Conservation (phyloP, 2,888 invertebrate species). For the Chymomyza procnemis region DNA sequence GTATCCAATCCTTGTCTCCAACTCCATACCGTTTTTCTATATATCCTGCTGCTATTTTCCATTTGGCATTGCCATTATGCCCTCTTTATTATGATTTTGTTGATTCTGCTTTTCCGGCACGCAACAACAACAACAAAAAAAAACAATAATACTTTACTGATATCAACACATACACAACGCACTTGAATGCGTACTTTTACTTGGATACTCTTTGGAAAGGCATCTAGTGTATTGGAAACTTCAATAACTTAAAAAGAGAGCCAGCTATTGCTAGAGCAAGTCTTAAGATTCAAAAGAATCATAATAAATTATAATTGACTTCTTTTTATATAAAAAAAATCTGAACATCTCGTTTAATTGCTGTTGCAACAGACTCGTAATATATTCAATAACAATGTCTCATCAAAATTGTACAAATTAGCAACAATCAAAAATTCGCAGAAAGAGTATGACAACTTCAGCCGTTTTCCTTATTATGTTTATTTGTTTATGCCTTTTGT, state of each 20-base stretch:
- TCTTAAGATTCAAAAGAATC: no score
- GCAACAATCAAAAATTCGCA: neutral
- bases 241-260: no score
- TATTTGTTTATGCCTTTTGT: neutral
- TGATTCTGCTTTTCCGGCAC: slow-evolving; percentile 58
- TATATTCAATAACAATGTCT: no score
- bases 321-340: no score
- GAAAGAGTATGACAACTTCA: neutral
- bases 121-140: slow-evolving; percentile 14
- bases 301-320: no score
- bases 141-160: slow-evolving; percentile 9
- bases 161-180: slow-evolving; percentile 10
- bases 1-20: neutral
- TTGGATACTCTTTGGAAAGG: neutral
- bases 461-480: neutral
- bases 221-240: no score
- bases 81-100: slow-evolving; percentile 65
- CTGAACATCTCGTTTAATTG: no score
- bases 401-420: neutral
- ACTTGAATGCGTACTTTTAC: slow-evolving; percentile 14
- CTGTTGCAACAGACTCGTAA: no score
- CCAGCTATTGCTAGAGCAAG: no score
- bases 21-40: neutral
- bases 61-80: slow-evolving; percentile 49
- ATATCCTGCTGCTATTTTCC: slow-evolving; percentile 19